Evolutionary conservation across 2,797 vertebrate species (phyloP).

Genomic region (Oreortyx pictus): DNA sequence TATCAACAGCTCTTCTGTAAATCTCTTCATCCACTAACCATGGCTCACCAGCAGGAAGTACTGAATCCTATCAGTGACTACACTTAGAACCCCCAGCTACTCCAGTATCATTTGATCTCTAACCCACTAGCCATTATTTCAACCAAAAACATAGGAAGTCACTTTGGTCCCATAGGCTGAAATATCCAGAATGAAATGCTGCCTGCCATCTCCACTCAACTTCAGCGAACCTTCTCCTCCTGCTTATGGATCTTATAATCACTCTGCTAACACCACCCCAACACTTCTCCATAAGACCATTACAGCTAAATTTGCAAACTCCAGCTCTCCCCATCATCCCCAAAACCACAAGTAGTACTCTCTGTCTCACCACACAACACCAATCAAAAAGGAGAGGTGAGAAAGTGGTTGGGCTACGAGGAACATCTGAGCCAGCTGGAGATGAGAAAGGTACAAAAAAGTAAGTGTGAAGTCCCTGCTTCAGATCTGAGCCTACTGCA

Average conservation of each 20-base stretch:
- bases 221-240: not conserved
- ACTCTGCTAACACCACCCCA: not conserved
- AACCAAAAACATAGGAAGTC: not conserved
- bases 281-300: not conserved
- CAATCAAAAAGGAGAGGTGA: not conserved
- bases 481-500: not conserved
- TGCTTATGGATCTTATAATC: not conserved
- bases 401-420: not conserved
- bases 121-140: not conserved
- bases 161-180: not conserved
- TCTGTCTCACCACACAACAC: not conserved
- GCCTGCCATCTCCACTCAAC: not conserved
- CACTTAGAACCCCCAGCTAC: not conserved
- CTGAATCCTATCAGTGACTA: not conserved
- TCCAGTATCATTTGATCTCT: not conserved
- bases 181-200: not conserved
- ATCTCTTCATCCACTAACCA: not conserved
- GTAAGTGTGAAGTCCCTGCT: not conserved
- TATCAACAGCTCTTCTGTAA: not conserved
- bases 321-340: not conserved
- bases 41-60: not conserved
- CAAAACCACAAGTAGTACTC: not conserved
- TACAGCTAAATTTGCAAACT: not conserved
- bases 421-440: not conserved
- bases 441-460: not conserved